A percentile compares a stretch with the other conserved stretches of the same genome.
Evolutionary conservation across 2,888 invertebrate genomes (phyloP).

Genomic region (Mechanitis messenoides): DNA sequence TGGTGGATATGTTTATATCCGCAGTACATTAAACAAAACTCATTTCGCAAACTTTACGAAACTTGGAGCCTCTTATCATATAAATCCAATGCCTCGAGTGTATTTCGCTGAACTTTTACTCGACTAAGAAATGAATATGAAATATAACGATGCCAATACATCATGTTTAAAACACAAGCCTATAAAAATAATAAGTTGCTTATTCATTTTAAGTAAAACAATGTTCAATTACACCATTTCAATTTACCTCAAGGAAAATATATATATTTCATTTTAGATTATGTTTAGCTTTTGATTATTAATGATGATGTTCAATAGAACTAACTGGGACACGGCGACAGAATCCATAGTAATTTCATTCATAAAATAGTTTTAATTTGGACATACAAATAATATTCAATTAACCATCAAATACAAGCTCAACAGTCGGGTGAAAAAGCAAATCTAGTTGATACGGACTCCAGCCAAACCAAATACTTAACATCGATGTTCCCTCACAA

Average conservation of each 20-base stretch:
- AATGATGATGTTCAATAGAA: too few relatives aligned
- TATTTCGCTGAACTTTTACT: conserved; percentile 19
- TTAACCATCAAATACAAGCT: neutral
- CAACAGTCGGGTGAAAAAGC: conserved; percentile 3
- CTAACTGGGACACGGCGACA: neutral
- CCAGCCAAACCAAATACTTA: conserved; percentile 15
- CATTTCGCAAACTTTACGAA: conserved; percentile 17
- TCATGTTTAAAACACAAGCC: conserved; percentile 7
- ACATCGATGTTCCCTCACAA: conserved; percentile 7
- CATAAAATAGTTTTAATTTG: neutral
- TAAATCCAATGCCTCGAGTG: conserved; percentile 19
- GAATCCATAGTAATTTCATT: neutral
- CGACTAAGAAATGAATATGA: conserved; percentile 18
- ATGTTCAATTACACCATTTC: neutral
- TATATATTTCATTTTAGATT: too few relatives aligned
- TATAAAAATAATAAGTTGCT: conserved; percentile 2
- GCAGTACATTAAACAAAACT: conserved; percentile 23
- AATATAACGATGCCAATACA: conserved; percentile 14
- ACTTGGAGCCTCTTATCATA: conserved; percentile 18
- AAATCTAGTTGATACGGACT: conserved; percentile 2
- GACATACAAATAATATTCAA: neutral
- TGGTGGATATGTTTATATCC: neutral
- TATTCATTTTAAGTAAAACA: neutral
- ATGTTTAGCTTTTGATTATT: too few relatives aligned
- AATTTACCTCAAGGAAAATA: too few relatives aligned